Evolutionary conservation across 1,140 invertebrate species (phyloP), one percentile per base, ranked within the genome.

Genomic region (Calephelis nemesis): DNA sequence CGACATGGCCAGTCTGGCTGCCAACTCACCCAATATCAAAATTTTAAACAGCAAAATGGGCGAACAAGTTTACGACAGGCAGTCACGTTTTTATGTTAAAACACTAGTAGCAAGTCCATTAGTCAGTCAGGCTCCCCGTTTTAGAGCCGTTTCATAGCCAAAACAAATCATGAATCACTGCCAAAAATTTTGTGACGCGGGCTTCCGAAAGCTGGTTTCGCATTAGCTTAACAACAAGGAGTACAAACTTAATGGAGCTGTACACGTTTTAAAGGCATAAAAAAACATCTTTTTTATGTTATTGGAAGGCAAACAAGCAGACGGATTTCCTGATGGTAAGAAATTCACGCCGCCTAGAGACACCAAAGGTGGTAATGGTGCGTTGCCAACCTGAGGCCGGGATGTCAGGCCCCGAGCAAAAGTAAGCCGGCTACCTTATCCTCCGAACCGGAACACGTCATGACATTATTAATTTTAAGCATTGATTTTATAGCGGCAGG

Each of bases 151-250:
- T 82, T 79, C 79, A 81, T 78, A 77, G 81, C 81, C 83, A 85
- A 87, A 87, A 83, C 81, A 87, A 85, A 85, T 84, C 76, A 77
- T 82, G 81, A 79, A 78, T 79, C 82, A 81, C 75, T 85, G 82
- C 85, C 82, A 85, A 82, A 79, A 81, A 77, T 69, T 74, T 64
- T 70, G 75, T 72, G 74, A 77, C 68, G 70, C 65, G 70, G 69
- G 62, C 69, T 68, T 62, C 71, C 65, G 73, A 73, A 74, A 74
- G 67, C 70, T 67, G 74, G 69, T 68, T 63, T 45, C 68, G 67
- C 75, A 75, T 77, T 76, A 79, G 69, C 70, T 54, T 63, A 40
- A 60, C 54, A 40, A 40, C 30, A 60, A 12, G 54, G 54, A 52
- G 15, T 70, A 15, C 30, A 60, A 60, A 60, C 39, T 39, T 40